A percentile compares a stretch with the other conserved stretches of the same genome.
Evolutionary conservation across 2,797 vertebrate species (phyloP).

Genomic region (Ciconia nigra): DNA sequence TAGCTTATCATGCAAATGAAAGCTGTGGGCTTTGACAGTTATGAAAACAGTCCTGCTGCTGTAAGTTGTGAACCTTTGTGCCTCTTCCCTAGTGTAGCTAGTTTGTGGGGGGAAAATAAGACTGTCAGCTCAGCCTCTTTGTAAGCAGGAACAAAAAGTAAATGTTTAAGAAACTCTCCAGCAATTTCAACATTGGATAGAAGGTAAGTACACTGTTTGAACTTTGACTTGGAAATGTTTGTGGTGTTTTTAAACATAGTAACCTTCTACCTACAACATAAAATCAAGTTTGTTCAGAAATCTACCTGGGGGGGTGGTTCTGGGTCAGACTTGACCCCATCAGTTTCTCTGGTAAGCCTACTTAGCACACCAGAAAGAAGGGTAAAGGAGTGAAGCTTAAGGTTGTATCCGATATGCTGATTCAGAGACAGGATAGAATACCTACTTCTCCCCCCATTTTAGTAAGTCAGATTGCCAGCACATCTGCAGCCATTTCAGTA

Average conservation of each 20-base stretch:
- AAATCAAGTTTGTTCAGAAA: neutral
- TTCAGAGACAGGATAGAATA: neutral
- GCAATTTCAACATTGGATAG: neutral
- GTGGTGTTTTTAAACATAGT: neutral
- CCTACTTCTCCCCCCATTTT: neutral
- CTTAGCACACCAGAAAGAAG: neutral
- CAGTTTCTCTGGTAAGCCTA: neutral
- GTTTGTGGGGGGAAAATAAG: neutral
- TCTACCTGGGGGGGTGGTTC: neutral
- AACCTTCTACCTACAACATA: neutral
- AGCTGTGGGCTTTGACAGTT: neutral
- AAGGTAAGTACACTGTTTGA: neutral
- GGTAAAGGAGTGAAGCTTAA: neutral
- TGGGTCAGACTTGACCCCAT: neutral
- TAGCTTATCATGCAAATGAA: neutral
- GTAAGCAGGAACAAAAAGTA: neutral
- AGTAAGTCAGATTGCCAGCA: neutral
- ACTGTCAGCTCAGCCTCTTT: neutral
- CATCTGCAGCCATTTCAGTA: neutral
- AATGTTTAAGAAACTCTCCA: neutral
- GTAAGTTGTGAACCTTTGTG: neutral
- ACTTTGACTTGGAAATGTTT: neutral
- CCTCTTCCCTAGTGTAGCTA: neutral
- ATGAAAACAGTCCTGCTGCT: fast-evolving
- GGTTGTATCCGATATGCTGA: neutral